Percentiles rank a stretch among this genome's conserved stretches.
Evolutionary conservation across 2,113 vertebrate genomes (phyloP).

Genomic region (Paraplagusia blochii): DNA sequence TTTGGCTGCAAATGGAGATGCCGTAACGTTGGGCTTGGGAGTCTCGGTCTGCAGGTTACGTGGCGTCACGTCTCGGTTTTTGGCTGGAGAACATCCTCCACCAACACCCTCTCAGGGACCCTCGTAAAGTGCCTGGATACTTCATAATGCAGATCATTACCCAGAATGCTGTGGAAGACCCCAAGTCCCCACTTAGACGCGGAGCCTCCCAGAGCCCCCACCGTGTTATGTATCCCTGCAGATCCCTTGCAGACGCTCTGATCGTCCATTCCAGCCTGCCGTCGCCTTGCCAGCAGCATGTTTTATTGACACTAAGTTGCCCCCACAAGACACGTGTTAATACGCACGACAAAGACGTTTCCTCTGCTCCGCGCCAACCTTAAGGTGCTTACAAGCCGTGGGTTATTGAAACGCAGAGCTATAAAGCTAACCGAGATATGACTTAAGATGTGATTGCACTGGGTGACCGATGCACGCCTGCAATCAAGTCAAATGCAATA

Average conservation of each 20-base stretch:
- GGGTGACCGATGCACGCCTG: constrained; percentile 57
- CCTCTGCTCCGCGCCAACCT: constrained; percentile 60
- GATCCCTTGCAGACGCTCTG: constrained; percentile 61
- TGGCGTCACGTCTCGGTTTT: constrained; percentile 64
- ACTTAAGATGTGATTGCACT: constrained; percentile 52
- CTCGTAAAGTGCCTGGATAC: constrained; percentile 73
- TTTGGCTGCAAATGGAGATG: constrained; percentile 47
- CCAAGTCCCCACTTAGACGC: constrained; percentile 62
- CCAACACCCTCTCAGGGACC: constrained; percentile 58
- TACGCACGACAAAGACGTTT: constrained; percentile 57
- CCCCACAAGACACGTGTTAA: constrained; percentile 68
- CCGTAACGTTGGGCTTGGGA: constrained; percentile 41
- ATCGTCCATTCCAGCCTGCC: constrained; percentile 64
- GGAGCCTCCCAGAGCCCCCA: constrained; percentile 51
- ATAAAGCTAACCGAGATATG: constrained; percentile 64
- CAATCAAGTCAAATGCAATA: constrained; percentile 63
- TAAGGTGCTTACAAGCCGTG: constrained; percentile 57
- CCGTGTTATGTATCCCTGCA: constrained; percentile 65
- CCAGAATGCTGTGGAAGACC: constrained; percentile 68
- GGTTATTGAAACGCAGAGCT: constrained; percentile 61
- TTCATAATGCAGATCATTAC: constrained; percentile 76
- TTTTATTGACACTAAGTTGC: constrained; percentile 71
- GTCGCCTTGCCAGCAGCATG: constrained; percentile 48
- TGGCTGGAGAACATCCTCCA: constrained; percentile 31
- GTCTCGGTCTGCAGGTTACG: constrained; percentile 34